A percentile compares a stretch with the other conserved stretches of the same genome.
phyloP scores from a whole-genome alignment of 2,797 vertebrate genomes.

The Betta splendens region DNA sequence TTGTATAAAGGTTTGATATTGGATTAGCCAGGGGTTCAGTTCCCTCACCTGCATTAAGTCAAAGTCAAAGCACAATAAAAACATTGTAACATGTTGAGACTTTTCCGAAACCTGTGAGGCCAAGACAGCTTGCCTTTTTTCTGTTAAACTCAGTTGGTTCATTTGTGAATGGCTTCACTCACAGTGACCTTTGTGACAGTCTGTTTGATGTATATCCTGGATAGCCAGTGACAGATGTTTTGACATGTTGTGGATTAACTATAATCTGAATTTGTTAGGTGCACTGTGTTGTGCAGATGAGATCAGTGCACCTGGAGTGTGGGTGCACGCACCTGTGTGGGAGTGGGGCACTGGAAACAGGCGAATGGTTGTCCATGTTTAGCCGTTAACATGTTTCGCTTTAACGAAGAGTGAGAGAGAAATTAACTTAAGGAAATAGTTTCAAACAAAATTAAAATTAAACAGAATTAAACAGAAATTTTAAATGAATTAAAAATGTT shows the following conservation, averaged over 20 bases:
- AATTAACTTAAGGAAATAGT: constrained; percentile 28
- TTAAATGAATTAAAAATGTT: too few relatives aligned
- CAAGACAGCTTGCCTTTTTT: neutral
- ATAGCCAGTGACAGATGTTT: constrained; percentile 75
- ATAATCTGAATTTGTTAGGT: constrained; percentile 67
- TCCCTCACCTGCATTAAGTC: neutral
- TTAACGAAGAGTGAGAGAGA: constrained; percentile 47
- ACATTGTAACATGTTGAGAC: neutral
- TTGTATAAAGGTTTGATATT: neutral
- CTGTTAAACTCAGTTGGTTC: neutral
- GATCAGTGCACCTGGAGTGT: constrained; percentile 71
- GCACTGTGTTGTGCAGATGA: constrained; percentile 59
- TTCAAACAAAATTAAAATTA: constrained; percentile 25
- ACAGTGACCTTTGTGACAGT: constrained; percentile 39
- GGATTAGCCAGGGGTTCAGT: neutral
- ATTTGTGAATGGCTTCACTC: constrained; percentile 17
- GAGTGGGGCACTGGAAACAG: constrained; percentile 51
- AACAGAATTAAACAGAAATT: too few relatives aligned
- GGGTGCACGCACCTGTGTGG: constrained; percentile 72
- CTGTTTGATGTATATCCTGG: constrained; percentile 40
- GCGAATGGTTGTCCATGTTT: constrained; percentile 59
- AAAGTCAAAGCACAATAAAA: neutral
- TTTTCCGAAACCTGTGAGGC: neutral
- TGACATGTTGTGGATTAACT: constrained; percentile 66
- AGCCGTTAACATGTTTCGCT: constrained; percentile 40